phyloP scores from a whole-genome alignment of 2,797 vertebrate genomes.

The Rhynchotus rufescens region DNA sequence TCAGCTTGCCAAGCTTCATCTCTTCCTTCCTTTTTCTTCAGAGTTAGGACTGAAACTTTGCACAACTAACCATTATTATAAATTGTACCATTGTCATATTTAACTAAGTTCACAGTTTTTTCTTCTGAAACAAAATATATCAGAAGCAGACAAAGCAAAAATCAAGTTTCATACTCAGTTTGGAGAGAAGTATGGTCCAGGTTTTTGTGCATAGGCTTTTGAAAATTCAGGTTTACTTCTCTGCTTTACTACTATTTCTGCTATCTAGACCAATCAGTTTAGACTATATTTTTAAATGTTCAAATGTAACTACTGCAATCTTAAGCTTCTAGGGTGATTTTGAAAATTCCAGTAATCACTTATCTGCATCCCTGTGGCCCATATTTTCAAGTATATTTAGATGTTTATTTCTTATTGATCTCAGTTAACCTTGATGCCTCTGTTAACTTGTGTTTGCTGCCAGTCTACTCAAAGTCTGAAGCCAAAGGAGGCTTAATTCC shows the following conservation, averaged over 20 bases:
- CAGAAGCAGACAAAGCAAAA: neutral
- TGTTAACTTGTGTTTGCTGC: neutral
- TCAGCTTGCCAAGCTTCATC: slow-evolving; percentile 32
- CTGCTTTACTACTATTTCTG: neutral
- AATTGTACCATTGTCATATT: slow-evolving; percentile 4
- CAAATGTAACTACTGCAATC: neutral
- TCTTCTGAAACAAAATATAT: neutral
- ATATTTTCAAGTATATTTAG: neutral
- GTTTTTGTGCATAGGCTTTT: neutral
- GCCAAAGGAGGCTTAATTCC: neutral
- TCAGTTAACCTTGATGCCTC: neutral
- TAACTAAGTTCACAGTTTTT: neutral
- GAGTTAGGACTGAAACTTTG: neutral
- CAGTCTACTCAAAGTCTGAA: neutral
- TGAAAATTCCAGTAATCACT: neutral
- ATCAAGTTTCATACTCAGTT: neutral
- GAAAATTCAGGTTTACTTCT: neutral
- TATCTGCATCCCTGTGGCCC: neutral
- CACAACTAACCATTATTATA: neutral
- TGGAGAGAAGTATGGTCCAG: neutral
- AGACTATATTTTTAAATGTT: neutral
- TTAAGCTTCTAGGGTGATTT: neutral
- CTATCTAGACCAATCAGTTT: neutral
- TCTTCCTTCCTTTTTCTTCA: neutral
- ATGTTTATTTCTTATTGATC: neutral